Percentiles rank a stretch among this genome's conserved stretches.
phyloP scores from a whole-genome alignment of 2,797 vertebrate genomes.

The Acrocephalus scirpaceus region DNA sequence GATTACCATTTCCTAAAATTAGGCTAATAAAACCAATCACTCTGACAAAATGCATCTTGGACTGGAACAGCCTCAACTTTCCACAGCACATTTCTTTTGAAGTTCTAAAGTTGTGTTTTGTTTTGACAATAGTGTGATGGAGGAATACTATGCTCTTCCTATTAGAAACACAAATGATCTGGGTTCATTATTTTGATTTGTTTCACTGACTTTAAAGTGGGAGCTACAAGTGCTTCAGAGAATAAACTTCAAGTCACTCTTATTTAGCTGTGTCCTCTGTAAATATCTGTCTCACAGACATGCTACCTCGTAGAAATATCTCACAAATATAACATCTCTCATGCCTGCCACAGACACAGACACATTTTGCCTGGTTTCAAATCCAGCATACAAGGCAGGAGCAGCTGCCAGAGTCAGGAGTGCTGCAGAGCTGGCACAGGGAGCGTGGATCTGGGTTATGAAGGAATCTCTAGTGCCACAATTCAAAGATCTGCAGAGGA shows the following conservation, averaged over 20 bases:
- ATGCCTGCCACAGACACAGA: not conserved
- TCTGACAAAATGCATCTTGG: not conserved
- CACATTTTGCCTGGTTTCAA: not conserved
- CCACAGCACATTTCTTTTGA: not conserved
- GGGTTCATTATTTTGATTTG: not conserved
- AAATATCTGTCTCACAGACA: not conserved
- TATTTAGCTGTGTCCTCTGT: not conserved
- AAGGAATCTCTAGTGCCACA: not conserved
- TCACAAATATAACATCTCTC: not conserved
- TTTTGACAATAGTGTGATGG: not conserved
- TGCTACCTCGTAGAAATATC: not conserved
- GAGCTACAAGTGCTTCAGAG: not conserved
- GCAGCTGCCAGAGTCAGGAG: not conserved
- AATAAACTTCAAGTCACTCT: not conserved
- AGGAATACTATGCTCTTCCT: not conserved
- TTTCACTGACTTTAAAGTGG: not conserved
- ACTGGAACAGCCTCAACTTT: not conserved
- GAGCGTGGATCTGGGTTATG: accelerated
- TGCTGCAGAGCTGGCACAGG: not conserved
- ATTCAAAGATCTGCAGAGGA: not conserved
- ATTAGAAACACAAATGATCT: not conserved
- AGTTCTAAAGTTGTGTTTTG: not conserved
- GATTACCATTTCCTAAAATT: conserved; percentile 13
- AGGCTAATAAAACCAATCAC: not conserved
- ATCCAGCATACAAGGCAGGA: not conserved